Conservation (phyloP, 1,140 invertebrate genomes). For the Cyrtorhinus lividipennis region DNA sequence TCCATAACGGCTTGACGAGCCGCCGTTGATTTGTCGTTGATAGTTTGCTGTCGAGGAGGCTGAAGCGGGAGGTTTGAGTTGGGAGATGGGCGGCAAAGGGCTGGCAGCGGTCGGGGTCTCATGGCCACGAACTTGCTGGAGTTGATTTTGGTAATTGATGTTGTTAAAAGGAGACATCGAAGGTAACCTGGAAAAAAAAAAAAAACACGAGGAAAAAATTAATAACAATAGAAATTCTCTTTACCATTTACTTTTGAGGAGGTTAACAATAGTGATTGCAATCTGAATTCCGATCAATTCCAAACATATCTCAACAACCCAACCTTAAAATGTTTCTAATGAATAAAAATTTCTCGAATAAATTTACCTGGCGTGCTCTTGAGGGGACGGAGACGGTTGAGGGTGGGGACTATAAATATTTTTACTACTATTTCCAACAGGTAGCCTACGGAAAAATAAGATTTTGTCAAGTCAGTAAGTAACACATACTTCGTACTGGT, state of each 20-base stretch:
- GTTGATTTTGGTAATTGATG: not conserved
- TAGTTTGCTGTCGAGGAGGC: not conserved
- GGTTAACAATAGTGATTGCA: not conserved
- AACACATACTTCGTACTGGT: too few relatives aligned
- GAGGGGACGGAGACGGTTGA: not conserved
- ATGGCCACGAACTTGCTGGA: not conserved
- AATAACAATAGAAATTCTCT: not conserved
- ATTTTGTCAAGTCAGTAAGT: too few relatives aligned
- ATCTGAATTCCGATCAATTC: not conserved
- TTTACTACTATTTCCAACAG: not conserved
- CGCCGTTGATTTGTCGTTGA: not conserved
- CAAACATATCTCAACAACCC: not conserved
- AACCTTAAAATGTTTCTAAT: not conserved
- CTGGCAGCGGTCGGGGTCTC: not conserved
- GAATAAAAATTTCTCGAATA: not conserved
- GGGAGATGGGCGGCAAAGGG: not conserved
- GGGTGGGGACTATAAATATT: not conserved
- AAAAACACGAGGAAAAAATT: not conserved
- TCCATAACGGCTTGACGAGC: not conserved
- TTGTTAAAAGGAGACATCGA: constrained; percentile 1
- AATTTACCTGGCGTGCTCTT: not conserved
- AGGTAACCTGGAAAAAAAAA: constrained; percentile 1
- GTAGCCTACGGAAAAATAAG: not conserved
- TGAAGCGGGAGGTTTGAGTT: not conserved
- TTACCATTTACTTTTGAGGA: not conserved